A percentile compares a stretch with the other conserved stretches of the same genome.
These are phyloP conservation scores for Xiphophorus maculatus DNA, from an alignment of 2,113 vertebrate species.

Conservation along the genomic window DNA sequence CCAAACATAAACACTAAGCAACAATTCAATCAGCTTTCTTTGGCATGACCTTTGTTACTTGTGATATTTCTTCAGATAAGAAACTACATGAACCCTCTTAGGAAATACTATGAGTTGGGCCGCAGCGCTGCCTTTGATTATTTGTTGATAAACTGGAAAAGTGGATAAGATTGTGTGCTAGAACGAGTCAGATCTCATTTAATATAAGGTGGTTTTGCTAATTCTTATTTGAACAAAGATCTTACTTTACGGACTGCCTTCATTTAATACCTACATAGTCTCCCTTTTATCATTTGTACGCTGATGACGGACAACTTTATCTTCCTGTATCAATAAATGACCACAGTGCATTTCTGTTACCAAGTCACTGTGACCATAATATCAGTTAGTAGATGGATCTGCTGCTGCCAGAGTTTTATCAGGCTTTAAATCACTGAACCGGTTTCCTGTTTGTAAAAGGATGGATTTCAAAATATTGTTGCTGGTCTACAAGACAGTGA, in stretches of 20 bases:
- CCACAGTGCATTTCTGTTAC: not conserved
- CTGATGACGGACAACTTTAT: not conserved
- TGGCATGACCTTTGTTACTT: slow-evolving; percentile 6
- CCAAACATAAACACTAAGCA: slow-evolving; percentile 48
- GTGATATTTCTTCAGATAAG: slow-evolving; percentile 23
- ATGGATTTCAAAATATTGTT: not conserved
- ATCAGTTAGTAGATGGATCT: not conserved
- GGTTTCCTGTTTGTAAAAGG: not conserved
- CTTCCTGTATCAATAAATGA: not conserved
- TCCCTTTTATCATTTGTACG: not conserved
- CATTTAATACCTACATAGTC: not conserved
- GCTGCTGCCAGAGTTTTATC: not conserved
- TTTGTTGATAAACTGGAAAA: no score
- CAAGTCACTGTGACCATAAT: not conserved
- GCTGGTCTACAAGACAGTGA: not conserved
- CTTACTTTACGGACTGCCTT: not conserved
- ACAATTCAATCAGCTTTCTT: slow-evolving; percentile 38
- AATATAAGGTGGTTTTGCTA: no score
- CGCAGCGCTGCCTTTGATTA: not conserved
- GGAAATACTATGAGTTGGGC: not conserved
- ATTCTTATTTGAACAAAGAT: no score
- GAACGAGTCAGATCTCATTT: no score
- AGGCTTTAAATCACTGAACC: not conserved
- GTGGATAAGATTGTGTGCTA: no score
- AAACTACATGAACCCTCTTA: not conserved